A percentile compares a stretch with the other conserved stretches of the same genome.
Evolutionary conservation across 2,113 vertebrate genomes (phyloP).

Genomic region (Myrmecobius fasciatus): DNA sequence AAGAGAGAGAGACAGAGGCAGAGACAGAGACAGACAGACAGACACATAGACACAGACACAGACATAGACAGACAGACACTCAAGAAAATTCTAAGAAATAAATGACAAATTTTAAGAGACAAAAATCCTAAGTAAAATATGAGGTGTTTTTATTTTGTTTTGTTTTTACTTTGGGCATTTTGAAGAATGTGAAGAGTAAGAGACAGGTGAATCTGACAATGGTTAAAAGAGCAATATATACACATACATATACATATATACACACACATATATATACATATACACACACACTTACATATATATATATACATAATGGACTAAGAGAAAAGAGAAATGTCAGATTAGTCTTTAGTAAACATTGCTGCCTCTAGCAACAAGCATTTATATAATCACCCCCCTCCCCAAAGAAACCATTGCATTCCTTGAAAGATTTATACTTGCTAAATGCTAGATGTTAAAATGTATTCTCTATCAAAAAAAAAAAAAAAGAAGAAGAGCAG

Average conservation of each 20-base stretch:
- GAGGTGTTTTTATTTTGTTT: not conserved
- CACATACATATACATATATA: too few species aligned
- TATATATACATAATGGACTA: too few species aligned
- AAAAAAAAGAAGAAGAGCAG: not conserved
- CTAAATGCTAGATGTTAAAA: constrained; percentile 10
- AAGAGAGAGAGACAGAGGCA: too few species aligned
- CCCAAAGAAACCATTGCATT: not conserved
- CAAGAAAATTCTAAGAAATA: too few species aligned
- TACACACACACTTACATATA: too few species aligned
- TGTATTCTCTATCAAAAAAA: not conserved
- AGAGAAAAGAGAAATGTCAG: not conserved
- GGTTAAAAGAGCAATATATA: not conserved
- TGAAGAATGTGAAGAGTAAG: not conserved
- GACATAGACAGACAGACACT: too few species aligned
- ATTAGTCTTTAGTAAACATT: constrained; percentile 25
- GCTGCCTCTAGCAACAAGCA: not conserved
- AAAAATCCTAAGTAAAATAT: not conserved
- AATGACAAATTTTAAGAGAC: too few species aligned
- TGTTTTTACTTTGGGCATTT: not conserved
- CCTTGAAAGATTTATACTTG: not conserved
- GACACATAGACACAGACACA: too few species aligned
- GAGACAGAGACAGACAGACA: too few species aligned
- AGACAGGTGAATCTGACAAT: not conserved
- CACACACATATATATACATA: too few species aligned
- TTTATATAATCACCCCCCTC: constrained; percentile 26